Percentiles rank a stretch among this genome's conserved stretches.
Conservation (phyloP, 2,113 vertebrate genomes). For the Pachycephala philippinensis region DNA sequence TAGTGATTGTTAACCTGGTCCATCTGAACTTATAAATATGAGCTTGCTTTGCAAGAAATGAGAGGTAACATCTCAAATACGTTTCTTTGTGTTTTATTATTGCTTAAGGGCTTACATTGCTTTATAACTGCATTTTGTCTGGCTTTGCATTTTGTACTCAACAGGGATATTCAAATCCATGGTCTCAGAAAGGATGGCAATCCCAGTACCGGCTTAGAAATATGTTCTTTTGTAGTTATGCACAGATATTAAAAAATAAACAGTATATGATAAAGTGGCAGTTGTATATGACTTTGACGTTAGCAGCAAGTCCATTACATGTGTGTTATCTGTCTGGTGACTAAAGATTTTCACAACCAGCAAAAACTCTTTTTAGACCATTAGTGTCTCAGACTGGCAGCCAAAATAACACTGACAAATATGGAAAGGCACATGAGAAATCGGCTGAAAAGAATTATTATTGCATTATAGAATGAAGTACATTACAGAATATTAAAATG, state of each 20-base stretch:
- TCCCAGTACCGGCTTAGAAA: not conserved
- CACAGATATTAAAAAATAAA: not conserved
- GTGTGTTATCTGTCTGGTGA: not conserved
- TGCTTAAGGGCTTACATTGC: slow-evolving; percentile 62
- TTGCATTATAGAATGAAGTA: not conserved
- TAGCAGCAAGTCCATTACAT: not conserved
- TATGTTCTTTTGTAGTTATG: not conserved
- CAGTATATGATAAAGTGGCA: not conserved
- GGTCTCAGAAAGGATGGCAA: not conserved
- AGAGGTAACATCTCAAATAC: slow-evolving; percentile 67
- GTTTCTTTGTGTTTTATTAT: slow-evolving; percentile 68
- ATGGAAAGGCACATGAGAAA: not conserved
- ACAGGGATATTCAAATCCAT: not conserved
- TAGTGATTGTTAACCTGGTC: slow-evolving; percentile 77
- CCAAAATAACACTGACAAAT: not conserved
- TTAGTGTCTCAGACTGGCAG: not conserved
- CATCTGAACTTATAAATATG: slow-evolving; percentile 78
- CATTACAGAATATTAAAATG: not conserved
- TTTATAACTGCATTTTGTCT: slow-evolving; percentile 63
- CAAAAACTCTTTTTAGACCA: not conserved
- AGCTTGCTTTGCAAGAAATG: slow-evolving; percentile 78
- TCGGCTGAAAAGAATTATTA: not conserved
- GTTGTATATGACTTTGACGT: not conserved
- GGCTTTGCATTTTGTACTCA: slow-evolving; percentile 57
- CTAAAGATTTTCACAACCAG: not conserved